phyloP scores from a whole-genome alignment of 2,888 invertebrate genomes.

The Epinotia ramella region DNA sequence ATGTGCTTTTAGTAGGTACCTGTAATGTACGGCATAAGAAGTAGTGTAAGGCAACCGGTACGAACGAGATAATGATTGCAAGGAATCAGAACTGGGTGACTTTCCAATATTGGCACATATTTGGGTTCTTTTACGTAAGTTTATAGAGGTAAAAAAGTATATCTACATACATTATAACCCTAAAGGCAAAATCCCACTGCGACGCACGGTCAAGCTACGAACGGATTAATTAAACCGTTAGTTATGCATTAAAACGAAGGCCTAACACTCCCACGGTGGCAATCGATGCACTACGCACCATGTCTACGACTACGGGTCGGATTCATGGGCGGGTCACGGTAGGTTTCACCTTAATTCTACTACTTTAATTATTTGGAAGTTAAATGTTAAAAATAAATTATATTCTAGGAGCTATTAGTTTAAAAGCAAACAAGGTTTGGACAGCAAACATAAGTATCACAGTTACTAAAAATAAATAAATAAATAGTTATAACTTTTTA shows the following conservation, averaged over 20 bases:
- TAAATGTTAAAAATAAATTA: conserved; percentile 22
- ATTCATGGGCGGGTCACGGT: no score
- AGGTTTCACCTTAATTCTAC: conserved; percentile 7
- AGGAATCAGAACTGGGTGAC: background rate
- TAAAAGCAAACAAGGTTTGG: conserved; percentile 36
- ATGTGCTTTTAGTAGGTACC: no score
- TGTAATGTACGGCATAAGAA: no score
- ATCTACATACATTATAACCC: conserved; percentile 10
- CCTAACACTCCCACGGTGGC: background rate
- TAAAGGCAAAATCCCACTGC: no score
- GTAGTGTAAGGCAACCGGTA: no score
- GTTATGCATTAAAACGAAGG: background rate
- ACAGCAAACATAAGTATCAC: conserved; percentile 67
- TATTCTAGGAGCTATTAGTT: conserved; percentile 27
- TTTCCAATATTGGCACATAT: conserved; percentile 8
- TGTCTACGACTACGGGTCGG: background rate
- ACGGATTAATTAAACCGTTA: no score
- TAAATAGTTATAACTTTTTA: conserved; percentile 70
- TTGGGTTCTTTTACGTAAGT: conserved; percentile 2
- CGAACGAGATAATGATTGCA: no score
- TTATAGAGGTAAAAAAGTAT: conserved; percentile 20
- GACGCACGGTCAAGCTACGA: no score
- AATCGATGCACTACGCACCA: background rate
- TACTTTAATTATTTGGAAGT: conserved; percentile 15
- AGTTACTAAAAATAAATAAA: conserved; percentile 77